phyloP scores from a whole-genome alignment of 2,113 vertebrate genomes.

The Nicator chloris region DNA sequence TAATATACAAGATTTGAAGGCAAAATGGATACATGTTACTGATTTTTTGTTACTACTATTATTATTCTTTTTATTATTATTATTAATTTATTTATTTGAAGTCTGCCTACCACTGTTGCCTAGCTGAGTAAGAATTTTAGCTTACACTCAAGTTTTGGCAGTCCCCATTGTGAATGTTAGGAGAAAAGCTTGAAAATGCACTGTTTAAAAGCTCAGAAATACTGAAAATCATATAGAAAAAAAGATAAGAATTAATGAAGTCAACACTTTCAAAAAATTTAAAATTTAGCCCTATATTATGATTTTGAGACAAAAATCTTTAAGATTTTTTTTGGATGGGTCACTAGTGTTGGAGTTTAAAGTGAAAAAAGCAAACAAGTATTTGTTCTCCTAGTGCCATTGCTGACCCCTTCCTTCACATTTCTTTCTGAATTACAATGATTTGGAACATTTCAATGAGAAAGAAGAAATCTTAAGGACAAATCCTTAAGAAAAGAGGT shows the following conservation, averaged over 20 bases:
- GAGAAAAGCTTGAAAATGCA: not conserved
- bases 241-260: not conserved
- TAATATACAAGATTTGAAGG: not conserved
- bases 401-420: not conserved
- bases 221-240: not conserved
- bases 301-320: not conserved
- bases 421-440: not conserved
- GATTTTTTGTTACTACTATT: too few relatives aligned
- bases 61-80: too few relatives aligned
- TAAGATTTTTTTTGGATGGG: accelerated
- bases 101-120: not conserved
- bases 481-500: not conserved
- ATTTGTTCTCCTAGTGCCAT: not conserved
- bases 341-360: not conserved
- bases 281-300: not conserved
- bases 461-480: not conserved
- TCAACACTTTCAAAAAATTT: not conserved
- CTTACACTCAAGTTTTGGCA: not conserved
- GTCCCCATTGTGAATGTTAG: accelerated
- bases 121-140: not conserved
- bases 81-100: not conserved
- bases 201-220: not conserved
- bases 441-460: not conserved
- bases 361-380: not conserved
- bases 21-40: not conserved